A percentile compares a stretch with the other conserved stretches of the same genome.
Evolutionary conservation across 2,113 vertebrate species (phyloP).

Genomic region (Alosa alosa): DNA sequence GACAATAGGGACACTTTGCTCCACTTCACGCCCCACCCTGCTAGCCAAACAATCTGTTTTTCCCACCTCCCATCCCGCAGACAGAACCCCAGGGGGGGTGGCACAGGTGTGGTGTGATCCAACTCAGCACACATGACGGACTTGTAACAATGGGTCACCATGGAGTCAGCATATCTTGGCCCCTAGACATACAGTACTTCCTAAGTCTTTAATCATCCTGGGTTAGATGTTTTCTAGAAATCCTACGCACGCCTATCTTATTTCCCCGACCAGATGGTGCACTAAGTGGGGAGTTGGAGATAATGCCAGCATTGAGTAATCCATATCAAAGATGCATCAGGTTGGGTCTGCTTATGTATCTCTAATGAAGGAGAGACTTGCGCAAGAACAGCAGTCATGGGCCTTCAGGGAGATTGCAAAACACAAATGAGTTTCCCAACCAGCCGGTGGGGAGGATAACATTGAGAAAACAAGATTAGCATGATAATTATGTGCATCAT

Average conservation of each 20-base stretch:
- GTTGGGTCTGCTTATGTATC: not conserved
- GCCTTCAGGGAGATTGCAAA: not conserved
- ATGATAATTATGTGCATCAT: not conserved
- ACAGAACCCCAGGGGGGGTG: not conserved
- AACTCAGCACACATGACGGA: not conserved
- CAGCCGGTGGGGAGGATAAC: not conserved
- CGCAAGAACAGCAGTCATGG: not conserved
- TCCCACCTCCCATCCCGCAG: not conserved
- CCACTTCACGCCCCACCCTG: not conserved
- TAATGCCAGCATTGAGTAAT: not conserved
- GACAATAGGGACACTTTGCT: slow-evolving; percentile 2
- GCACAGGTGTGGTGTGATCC: not conserved
- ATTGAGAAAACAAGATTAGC: not conserved
- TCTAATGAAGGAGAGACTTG: not conserved
- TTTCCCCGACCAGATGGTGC: not conserved
- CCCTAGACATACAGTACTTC: not conserved
- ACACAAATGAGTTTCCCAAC: not conserved
- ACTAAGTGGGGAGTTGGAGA: not conserved
- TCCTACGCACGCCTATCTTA: not conserved
- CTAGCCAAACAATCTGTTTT: not conserved
- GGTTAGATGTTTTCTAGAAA: not conserved
- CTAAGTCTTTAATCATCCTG: not conserved
- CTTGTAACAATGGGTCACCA: not conserved
- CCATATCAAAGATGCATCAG: not conserved
- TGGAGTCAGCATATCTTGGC: not conserved